These are phyloP conservation scores for Drosophila eugracilis DNA, from an alignment of 1,140 invertebrate species.

Conservation along the genomic window DNA sequence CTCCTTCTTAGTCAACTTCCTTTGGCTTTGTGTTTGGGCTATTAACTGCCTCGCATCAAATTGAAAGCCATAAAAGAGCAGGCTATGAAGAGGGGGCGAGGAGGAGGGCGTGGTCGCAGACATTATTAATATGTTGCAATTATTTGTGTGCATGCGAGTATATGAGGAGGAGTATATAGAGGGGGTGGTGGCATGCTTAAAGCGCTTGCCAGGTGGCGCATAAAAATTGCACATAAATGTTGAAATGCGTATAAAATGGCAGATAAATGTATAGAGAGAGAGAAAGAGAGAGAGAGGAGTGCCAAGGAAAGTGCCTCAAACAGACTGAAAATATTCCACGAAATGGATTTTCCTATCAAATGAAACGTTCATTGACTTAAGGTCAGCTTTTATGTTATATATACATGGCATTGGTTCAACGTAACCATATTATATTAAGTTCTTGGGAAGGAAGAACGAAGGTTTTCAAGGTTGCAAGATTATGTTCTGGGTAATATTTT, in stretches of 20 bases:
- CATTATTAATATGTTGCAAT: slow-evolving; percentile 71
- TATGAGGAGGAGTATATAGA: not conserved
- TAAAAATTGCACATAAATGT: slow-evolving; percentile 47
- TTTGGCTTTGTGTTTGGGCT: slow-evolving; percentile 41
- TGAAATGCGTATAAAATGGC: slow-evolving; percentile 17
- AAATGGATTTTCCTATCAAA: slow-evolving; percentile 19
- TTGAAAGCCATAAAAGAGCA: slow-evolving; percentile 50
- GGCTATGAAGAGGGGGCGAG: not conserved
- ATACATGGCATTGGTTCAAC: not conserved
- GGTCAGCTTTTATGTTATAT: slow-evolving; percentile 18
- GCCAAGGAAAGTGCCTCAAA: slow-evolving; percentile 11
- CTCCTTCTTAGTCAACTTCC: slow-evolving; percentile 3
- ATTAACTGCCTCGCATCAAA: slow-evolving; percentile 64
- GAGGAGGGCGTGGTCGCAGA: slow-evolving; percentile 22
- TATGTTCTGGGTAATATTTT: too few species aligned
- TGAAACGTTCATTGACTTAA: slow-evolving; percentile 6
- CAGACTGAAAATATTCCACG: slow-evolving; percentile 10
- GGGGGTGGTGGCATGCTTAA: not conserved
- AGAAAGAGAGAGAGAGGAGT: not conserved
- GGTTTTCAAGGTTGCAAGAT: not conserved
- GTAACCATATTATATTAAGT: not conserved
- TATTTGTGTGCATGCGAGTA: slow-evolving; percentile 57
- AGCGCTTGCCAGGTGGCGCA: slow-evolving; percentile 29
- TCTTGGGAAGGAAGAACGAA: not conserved
- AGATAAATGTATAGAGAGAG: not conserved